A percentile compares a stretch with the other conserved stretches of the same genome.
Conservation (phyloP, 2,113 vertebrate species). For the Saccopteryx leptura region DNA sequence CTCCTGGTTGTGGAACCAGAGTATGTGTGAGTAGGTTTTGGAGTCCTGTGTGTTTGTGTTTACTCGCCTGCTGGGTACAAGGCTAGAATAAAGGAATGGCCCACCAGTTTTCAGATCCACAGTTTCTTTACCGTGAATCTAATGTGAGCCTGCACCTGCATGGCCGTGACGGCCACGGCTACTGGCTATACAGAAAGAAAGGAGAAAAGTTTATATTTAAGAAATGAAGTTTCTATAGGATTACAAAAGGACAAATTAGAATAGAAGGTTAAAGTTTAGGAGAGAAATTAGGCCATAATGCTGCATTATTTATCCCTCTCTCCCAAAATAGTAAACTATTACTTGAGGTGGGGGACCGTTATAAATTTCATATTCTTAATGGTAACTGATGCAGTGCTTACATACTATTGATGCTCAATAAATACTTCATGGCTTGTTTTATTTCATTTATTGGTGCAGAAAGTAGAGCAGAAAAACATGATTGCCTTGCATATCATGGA, state of each 20-base stretch:
- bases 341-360: not conserved
- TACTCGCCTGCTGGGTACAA: no score
- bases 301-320: not conserved
- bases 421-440: not conserved
- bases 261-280: not conserved
- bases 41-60: no score
- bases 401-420: not conserved
- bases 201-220: not conserved
- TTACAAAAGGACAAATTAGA: not conserved
- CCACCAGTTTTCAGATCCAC: no score
- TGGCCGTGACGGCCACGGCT: no score
- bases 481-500: not conserved
- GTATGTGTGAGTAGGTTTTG: no score
- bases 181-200: not conserved
- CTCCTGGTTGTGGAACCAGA: no score
- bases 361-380: not conserved
- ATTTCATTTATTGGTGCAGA: conserved; percentile 31
- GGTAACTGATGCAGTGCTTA: not conserved
- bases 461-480: not conserved
- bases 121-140: no score
- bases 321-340: not conserved
- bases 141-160: no score
- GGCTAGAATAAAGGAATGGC: no score
- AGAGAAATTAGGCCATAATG: not conserved
- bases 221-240: not conserved